A percentile compares a stretch with the other conserved stretches of the same genome.
phyloP scores from a whole-genome alignment of 2,888 invertebrate species.

The Cerastis rubricosa region DNA sequence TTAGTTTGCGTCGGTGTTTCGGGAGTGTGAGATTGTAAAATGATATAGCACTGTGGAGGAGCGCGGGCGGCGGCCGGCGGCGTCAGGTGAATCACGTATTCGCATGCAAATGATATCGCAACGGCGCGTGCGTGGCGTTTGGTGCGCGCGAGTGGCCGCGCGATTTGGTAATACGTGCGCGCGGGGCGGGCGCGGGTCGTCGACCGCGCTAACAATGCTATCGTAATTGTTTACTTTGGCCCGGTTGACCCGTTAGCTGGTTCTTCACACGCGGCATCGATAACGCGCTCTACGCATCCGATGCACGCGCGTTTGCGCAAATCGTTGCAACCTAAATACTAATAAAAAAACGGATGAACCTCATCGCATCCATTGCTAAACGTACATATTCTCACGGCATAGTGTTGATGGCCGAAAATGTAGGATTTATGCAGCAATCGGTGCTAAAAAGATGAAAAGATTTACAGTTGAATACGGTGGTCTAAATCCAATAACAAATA shows the following conservation, averaged over 20 bases:
- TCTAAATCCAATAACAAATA: constrained; percentile 46
- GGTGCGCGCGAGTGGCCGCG: constrained; percentile 67
- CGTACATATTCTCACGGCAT: constrained; percentile 63
- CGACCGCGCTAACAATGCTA: constrained; percentile 83
- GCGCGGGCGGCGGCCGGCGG: constrained; percentile 30
- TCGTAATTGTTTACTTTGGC: constrained; percentile 87
- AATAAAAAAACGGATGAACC: constrained; percentile 76
- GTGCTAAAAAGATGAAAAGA: constrained; percentile 33
- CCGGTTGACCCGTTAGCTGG: constrained; percentile 79
- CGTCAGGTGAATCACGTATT: constrained; percentile 72
- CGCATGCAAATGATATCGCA: constrained; percentile 72
- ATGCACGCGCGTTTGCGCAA: constrained; percentile 78
- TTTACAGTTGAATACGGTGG: constrained; percentile 22
- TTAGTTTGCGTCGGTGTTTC: constrained; percentile 42
- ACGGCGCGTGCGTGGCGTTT: constrained; percentile 60
- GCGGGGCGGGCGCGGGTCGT: constrained; percentile 72
- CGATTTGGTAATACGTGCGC: constrained; percentile 73
- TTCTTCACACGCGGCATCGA: constrained; percentile 69
- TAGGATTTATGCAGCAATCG: constrained; percentile 50
- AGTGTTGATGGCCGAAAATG: constrained; percentile 60
- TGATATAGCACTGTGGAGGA: constrained; percentile 41
- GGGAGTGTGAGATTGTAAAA: constrained; percentile 43
- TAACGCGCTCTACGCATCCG: constrained; percentile 70
- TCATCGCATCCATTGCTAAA: constrained; percentile 53
- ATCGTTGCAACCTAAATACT: constrained; percentile 81